Conservation (phyloP, 2,888 invertebrate genomes). For the Ochropleura plecta region DNA sequence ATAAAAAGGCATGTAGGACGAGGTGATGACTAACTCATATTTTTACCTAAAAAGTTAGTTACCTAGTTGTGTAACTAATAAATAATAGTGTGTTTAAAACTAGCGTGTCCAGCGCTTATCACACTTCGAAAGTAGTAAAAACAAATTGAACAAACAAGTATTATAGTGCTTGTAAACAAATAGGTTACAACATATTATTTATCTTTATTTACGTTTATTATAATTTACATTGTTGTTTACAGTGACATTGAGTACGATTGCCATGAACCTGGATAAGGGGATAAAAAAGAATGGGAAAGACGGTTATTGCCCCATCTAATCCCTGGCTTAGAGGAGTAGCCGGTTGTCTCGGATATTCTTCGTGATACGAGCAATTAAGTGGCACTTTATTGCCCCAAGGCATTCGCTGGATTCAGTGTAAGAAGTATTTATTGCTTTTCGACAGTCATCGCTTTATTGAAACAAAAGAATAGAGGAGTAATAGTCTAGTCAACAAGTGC, state of each 20-base stretch:
- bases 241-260: conserved; percentile 1
- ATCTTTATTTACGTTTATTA: too few species aligned
- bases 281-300: neutral
- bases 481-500: too few species aligned
- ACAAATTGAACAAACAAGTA: conserved; percentile 22
- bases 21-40: too few species aligned
- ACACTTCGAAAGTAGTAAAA: conserved; percentile 31
- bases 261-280: neutral
- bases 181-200: neutral
- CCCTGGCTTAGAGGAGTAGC: neutral
- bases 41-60: too few species aligned
- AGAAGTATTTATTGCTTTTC: conserved; percentile 4
- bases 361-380: conserved; percentile 20
- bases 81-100: neutral
- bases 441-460: neutral
- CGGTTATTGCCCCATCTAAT: neutral
- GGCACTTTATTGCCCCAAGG: conserved; percentile 8
- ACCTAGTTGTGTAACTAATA: too few species aligned
- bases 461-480: neutral
- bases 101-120: conserved; percentile 28
- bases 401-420: neutral
- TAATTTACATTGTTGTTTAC: neutral
- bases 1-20: too few species aligned
- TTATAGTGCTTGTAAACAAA: conserved; percentile 13
- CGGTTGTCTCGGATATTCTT: conserved; percentile 9